phyloP scores from a whole-genome alignment of 2,888 invertebrate genomes.

The Pyrrhosoma nymphula region DNA sequence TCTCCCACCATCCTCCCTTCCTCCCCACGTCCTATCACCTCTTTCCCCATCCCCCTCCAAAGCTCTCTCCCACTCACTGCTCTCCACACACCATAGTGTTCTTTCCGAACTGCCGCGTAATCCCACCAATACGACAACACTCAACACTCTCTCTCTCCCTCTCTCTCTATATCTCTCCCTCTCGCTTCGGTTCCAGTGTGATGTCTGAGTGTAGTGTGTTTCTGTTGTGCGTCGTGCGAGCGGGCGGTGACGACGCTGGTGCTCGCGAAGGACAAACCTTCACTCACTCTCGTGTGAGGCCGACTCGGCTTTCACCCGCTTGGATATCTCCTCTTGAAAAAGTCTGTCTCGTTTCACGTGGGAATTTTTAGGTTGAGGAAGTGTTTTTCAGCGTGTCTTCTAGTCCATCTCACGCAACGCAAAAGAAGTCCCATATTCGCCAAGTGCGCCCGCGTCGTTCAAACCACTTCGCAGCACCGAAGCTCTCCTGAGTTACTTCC shows the following conservation, averaged over 20 bases:
- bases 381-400: too few species aligned
- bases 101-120: slow-evolving; percentile 55
- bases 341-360: too few species aligned
- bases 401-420: too few species aligned
- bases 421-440: too few species aligned
- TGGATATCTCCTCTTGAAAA: background rate
- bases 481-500: too few species aligned
- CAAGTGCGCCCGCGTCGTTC: too few species aligned
- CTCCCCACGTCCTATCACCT: background rate
- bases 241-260: background rate
- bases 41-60: background rate
- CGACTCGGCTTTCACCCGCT: background rate
- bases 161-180: background rate
- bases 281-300: background rate
- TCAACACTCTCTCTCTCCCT: background rate
- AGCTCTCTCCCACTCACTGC: background rate
- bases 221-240: slow-evolving; percentile 15
- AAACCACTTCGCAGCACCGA: too few species aligned
- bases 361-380: too few species aligned
- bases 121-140: slow-evolving; percentile 53
- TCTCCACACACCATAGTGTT: background rate
- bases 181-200: background rate
- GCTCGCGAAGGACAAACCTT: background rate
- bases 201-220: slow-evolving; percentile 22
- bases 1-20: background rate